Evolutionary conservation across 2,888 invertebrate genomes (phyloP).

Genomic region (Bugulina stolonifera): DNA sequence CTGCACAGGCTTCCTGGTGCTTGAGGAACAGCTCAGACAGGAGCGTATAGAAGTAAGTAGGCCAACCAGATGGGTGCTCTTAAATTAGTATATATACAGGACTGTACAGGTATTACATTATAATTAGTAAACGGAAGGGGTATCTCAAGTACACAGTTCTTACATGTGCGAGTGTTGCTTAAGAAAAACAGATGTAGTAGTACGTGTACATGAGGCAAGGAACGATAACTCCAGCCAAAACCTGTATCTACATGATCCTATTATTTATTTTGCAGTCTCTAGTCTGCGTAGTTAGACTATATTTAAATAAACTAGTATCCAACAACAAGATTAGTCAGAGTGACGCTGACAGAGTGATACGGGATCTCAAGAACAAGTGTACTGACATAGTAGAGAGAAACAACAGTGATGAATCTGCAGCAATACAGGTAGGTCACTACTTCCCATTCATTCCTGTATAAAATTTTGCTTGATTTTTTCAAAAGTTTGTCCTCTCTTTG

Average conservation of each 20-base stretch:
- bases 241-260: too few species aligned
- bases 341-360: neutral
- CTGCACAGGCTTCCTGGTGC: slow-evolving; percentile 34
- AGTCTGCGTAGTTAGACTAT: neutral
- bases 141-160: too few species aligned
- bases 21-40: slow-evolving; percentile 38
- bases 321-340: neutral
- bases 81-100: too few species aligned
- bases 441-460: too few species aligned
- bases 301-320: neutral
- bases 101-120: too few species aligned
- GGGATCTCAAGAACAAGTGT: slow-evolving; percentile 8
- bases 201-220: too few species aligned
- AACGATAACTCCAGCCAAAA: too few species aligned
- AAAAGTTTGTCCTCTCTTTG: too few species aligned
- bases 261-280: neutral
- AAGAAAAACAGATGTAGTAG: too few species aligned
- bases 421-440: slow-evolving; percentile 5
- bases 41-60: slow-evolving; percentile 39
- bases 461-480: too few species aligned
- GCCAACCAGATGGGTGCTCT: neutral
- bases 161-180: too few species aligned
- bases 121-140: too few species aligned
- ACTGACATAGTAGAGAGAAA: slow-evolving; percentile 8
- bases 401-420: neutral